Base-by-base conservation (phyloP, 2,797 vertebrate genomes). In the Pterois miles region DNA sequence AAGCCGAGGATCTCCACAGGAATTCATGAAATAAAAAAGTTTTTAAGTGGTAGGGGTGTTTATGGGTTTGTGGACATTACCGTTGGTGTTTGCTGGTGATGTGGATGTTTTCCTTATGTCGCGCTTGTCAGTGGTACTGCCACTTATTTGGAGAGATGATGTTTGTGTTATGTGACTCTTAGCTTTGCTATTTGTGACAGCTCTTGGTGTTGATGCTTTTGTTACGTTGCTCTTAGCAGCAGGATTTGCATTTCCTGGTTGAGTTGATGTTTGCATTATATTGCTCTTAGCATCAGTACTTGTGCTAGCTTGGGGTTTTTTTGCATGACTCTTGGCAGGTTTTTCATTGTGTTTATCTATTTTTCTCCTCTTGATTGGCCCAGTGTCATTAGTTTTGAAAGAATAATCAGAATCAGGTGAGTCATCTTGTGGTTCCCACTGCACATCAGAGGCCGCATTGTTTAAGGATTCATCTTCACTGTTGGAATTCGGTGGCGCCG, bases 331-430 rank as follows among this genome's bases (percentile, higher is more conserved):
- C 14, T 8, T 40, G 0, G 1, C 0, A 11, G 0, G 2, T 25
- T 34, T 74, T n/a, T 8, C 2, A 3, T 6, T 10, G 1, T 6
- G 76, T 20, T 4, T 4, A 16, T 31, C 1, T 0, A 1, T 20
- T 74, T 66, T 85, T 36, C 69, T 92, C 52, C 62, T 88, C 56
- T 76, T 91, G 0, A 54, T 79, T 29, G 65, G 20, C 4, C 1
- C 4, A 18, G 3, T 13, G 1, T 31, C 27, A 12, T 4, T 46
- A 63, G 5, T 54, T 31, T 66, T 31, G 22, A 20, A 0, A 1
- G 46, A 60, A 60, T 1, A 20, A 4, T 89, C 68, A 0, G 74
- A 68, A 29, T 78, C 69, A 31, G 40, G 67, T 0, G 16, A 57
- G 5, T 34, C 2, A 0, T 20, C 0, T 1, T 8, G 23, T 36